Base-by-base conservation (phyloP, 23 tunicate species). In the Oikopleura vanhoeffeni region DNA sequence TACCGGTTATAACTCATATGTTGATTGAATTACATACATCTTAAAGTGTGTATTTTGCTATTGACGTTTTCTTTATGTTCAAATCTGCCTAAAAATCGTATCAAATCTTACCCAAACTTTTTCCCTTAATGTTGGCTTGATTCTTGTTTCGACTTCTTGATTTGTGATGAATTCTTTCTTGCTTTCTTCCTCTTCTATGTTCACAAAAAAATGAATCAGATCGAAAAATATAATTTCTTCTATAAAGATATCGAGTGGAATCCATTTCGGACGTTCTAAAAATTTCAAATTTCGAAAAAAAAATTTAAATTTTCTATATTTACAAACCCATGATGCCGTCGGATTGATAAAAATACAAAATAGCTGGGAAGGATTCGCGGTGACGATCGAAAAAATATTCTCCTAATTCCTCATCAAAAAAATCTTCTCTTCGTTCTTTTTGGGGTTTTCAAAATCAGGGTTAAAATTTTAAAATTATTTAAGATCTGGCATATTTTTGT, bases 221-320 rank as follows among this genome's bases (percentile, higher is more conserved):
- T 71, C 79, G 79, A 71, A 71, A 71, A 71, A 71, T 18, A 71
- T 71, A 30, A 71, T 71, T 71, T 71, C 79, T 71, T 71, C 79
- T 18, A 71, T 71, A 71, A 71, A 71, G 2, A 71, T 18, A 30
- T 71, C 79, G 3, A 71, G 35, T 32, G 79, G 79, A 24, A 71
- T 71, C 79, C 79, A 71, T 30, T 71, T 71, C 35, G 79, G 79
- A 2, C 79, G 34, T 30, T 71, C 79, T 49, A 49, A 24, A 24
- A n/a, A n/a, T n/a, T n/a, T n/a, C n/a, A n/a, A n/a, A n/a, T n/a
- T n/a, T n/a, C n/a, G n/a, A n/a, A n/a, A n/a, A n/a, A n/a, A n/a
- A n/a, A n/a, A n/a, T n/a, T n/a, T n/a, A n/a, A n/a, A n/a, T n/a
- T n/a, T n/a, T n/a, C n/a, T n/a, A n/a, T n/a, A n/a, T n/a, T n/a